Base-by-base conservation (phyloP, 1,140 invertebrate genomes). In the Magallana angulata region DNA sequence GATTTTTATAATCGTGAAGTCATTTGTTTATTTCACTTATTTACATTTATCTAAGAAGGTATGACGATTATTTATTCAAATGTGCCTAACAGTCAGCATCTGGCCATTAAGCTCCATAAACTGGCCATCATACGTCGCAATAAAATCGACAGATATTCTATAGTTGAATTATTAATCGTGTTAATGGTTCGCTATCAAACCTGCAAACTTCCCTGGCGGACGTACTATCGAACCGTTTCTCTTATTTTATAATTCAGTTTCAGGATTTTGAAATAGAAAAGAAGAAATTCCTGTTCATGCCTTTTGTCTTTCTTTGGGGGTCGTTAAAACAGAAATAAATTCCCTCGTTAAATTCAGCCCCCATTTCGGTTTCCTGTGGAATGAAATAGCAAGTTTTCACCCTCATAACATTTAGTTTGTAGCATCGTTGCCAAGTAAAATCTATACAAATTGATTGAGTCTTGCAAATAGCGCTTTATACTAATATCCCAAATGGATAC, bases 371-470 rank as follows among this genome's bases (percentile, higher is more conserved):
- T 76, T 76, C 68, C 68, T 30, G 68, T 24, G 12, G 18, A 76
- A 76, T 76, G 68, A 30, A 76, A 30, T 24, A 30, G 68, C 24
- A 76, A 76, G 18, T 76, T 30, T 36, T 76, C 68, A 12, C 24
- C 24, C 24, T 76, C 24, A 64, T 12, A 64, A 64, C 18, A 14
- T 36, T 3, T 30, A 76, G 9, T 30, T 76, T 76, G 18, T 76
- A 30, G 30, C 24, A 76, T 11, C 24, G 68, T 76, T 76, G 68
- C 68, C 68, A 76, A 76, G 68, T 30, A 76, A 30, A 76, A 68
- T 12, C 68, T 76, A 36, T 18, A 36, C 14, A 30, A 76, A 30
- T 76, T 76, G 68, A 76, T 76, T 76, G 36, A 76, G 24, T 76
- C 24, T 18, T 30, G 11, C 18, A 12, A 12, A 76, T 76, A 30